Evolutionary conservation across 2,797 vertebrate genomes (phyloP), one percentile per base, ranked within the genome.

Genomic region (Merluccius polli): DNA sequence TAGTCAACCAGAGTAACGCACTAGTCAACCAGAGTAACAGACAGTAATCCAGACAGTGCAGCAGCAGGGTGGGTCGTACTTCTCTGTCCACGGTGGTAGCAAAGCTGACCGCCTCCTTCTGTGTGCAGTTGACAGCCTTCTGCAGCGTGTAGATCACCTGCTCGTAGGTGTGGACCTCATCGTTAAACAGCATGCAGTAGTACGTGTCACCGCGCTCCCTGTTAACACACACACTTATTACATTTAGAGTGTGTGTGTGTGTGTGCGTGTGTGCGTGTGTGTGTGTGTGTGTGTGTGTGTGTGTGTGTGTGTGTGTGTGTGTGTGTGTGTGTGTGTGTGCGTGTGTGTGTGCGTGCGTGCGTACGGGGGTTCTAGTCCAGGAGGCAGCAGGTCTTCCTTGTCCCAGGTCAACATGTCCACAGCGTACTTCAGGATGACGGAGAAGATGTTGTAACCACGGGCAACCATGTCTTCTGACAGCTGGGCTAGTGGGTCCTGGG

Each of bases 81-180:
- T 99, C 97, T 94, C 98, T 83, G 89, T 99, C 98, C 69, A 99
- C 97, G 2, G 95, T 97, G 73, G 98, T 99, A 83, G 97, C 97
- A 80, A 98, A 99, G 87, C 95, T 95, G 86, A 97, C 94, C 0
- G 98, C 98, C 85, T 98, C 97, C 70, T 98, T 99, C 85, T 98
- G 98, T 0, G 95, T 96, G 89, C 98, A 99, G 92, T 92, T 98
- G 69, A 99, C 97, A 8, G 98, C 98, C 88, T 99, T 99, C 90
- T 98, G 97, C 82, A 99, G 94, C 0, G 97, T 98, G 90, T 97
- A 98, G 90, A 99, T 99, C 76, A 99, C 98, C 89, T 99, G 97
- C n/a, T 99, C 98, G 24, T 99, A 99, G 0, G 98, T 99, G 88
- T 99, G 98, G 69, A 98, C 97, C 84, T 99, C 98, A 85, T 99